Conservation (phyloP, 1,140 invertebrate species). For the Drosophila dunni region DNA sequence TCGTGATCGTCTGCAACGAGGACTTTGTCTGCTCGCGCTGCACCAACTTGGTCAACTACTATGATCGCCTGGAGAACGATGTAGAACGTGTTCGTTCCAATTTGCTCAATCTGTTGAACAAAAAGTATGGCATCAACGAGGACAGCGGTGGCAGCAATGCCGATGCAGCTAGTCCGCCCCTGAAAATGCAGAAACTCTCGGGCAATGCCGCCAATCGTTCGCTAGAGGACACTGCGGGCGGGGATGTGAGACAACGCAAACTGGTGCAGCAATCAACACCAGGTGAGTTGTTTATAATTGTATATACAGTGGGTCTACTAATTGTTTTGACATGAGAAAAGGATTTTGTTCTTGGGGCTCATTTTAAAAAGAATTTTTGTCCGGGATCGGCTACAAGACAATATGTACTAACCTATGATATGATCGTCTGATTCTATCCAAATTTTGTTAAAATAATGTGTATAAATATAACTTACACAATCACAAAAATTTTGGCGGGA, state of each 20-base stretch:
- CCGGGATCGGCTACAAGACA: no score
- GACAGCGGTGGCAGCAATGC: slow-evolving; percentile 56
- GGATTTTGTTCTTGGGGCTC: no score
- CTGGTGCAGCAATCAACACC: slow-evolving; percentile 57
- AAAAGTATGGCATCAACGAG: slow-evolving; percentile 83
- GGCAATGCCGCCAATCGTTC: slow-evolving; percentile 60
- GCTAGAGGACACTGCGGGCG: slow-evolving; percentile 52
- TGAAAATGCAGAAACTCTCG: slow-evolving; percentile 78
- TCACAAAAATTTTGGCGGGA: no score
- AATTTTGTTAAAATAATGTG: no score
- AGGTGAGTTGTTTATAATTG: slow-evolving; percentile 40
- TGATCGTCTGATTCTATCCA: no score
- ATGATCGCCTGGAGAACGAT: slow-evolving; percentile 81
- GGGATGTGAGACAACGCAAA: slow-evolving; percentile 67
- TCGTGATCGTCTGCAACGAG: slow-evolving; percentile 81
- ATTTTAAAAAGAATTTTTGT: no score
- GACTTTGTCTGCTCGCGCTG: slow-evolving; percentile 84
- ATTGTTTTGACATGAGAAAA: no score
- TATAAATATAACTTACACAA: no score
- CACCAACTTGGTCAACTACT: slow-evolving; percentile 83
- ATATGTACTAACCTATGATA: no score
- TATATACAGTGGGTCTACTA: background rate
- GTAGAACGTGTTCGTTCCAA: slow-evolving; percentile 81
- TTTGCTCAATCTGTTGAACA: slow-evolving; percentile 79
- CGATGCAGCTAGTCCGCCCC: slow-evolving; percentile 56